These are phyloP conservation scores for Austrofundulus limnaeus DNA, from an alignment of 2,113 vertebrate species.

Conservation along the genomic window DNA sequence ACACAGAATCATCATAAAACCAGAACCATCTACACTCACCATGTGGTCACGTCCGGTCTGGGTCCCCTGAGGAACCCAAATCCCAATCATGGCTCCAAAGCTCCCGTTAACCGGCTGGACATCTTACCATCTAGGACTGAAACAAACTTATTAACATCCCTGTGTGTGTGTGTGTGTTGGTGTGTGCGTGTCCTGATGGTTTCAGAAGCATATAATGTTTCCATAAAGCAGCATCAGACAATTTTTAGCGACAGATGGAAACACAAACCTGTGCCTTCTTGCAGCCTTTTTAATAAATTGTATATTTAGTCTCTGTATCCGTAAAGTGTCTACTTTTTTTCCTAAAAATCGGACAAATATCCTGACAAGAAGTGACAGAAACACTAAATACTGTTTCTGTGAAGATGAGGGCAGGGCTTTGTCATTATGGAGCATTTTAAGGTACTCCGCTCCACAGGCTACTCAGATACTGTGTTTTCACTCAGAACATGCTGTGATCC, in stretches of 20 bases:
- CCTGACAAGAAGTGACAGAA: conserved; percentile 51
- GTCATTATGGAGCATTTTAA: conserved; percentile 66
- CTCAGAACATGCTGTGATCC: background rate
- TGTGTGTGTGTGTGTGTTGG: background rate
- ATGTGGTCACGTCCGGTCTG: conserved; percentile 61
- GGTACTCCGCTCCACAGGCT: conserved; percentile 51
- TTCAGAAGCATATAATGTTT: conserved; percentile 37
- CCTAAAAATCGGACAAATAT: conserved; percentile 10
- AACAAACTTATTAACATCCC: conserved; percentile 35
- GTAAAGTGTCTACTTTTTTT: conserved; percentile 14
- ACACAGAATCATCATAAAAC: conserved; percentile 15
- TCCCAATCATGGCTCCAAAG: conserved; percentile 47
- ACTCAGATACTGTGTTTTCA: background rate
- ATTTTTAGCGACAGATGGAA: conserved; percentile 1
- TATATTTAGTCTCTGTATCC: background rate
- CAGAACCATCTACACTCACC: conserved; percentile 47
- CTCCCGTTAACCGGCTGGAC: conserved; percentile 34
- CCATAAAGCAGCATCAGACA: conserved; percentile 21
- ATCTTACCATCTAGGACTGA: conserved; percentile 44
- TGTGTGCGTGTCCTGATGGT: conserved; percentile 18
- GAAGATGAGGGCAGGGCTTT: conserved; percentile 74
- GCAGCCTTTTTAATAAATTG: background rate
- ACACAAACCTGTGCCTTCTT: conserved; percentile 14
- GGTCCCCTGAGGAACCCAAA: conserved; percentile 47
- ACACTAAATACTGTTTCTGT: conserved; percentile 57